Conservation (phyloP, 2,888 invertebrate species). For the Smittia aterrima region DNA sequence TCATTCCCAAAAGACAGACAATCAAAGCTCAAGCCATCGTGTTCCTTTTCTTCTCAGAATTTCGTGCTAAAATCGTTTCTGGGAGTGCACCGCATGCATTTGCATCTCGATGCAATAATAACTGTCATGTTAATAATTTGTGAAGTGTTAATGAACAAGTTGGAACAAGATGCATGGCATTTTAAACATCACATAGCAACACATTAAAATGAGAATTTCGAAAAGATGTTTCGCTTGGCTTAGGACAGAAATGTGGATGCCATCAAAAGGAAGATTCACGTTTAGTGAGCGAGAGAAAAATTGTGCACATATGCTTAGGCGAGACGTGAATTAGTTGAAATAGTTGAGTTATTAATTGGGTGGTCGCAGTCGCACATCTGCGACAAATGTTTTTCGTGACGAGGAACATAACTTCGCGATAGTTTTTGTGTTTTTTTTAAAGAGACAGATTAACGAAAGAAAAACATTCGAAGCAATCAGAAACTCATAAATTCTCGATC, state of each 20-base stretch:
- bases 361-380: conserved; percentile 33
- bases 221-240: conserved; percentile 1
- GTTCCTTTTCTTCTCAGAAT: background rate
- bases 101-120: conserved; percentile 34
- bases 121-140: conserved; percentile 41
- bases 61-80: background rate
- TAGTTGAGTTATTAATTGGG: conserved; percentile 40
- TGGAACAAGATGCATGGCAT: conserved; percentile 34
- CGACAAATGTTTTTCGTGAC: background rate
- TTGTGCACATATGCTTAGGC: conserved; percentile 33
- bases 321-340: conserved; percentile 37
- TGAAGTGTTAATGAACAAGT: conserved; percentile 41
- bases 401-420: background rate
- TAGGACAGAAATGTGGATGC: conserved; percentile 35
- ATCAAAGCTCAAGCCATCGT: too few relatives aligned
- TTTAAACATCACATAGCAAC: conserved; percentile 34
- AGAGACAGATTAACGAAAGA: background rate
- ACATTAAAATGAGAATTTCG: conserved; percentile 19
- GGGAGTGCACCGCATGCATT: background rate
- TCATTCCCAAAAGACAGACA: too few relatives aligned
- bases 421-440: background rate
- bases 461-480: background rate
- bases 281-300: background rate
- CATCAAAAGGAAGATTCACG: conserved; percentile 32
- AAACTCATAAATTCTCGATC: background rate